Conservation (phyloP, 2,797 vertebrate genomes). For the Rachycentron canadum region DNA sequence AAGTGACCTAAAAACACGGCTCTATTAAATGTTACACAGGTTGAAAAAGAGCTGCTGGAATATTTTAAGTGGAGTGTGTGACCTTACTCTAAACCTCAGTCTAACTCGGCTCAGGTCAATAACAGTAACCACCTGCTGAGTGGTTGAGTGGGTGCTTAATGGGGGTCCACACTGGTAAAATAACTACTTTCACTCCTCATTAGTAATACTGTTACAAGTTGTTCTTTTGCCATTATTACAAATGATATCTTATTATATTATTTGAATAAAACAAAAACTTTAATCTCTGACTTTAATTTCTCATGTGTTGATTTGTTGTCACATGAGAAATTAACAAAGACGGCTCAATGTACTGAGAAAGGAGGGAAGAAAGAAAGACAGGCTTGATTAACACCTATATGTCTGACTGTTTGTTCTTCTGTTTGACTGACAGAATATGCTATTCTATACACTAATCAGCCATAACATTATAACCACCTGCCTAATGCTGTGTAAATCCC, state of each 20-base stretch:
- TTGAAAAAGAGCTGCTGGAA: slow-evolving; percentile 21
- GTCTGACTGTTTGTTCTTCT: too few species aligned
- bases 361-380: too few species aligned
- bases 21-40: background rate
- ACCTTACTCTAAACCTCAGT: slow-evolving; percentile 17
- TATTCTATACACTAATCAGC: too few species aligned
- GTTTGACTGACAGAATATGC: too few species aligned
- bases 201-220: slow-evolving; percentile 13
- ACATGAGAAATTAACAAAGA: too few species aligned
- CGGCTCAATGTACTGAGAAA: too few species aligned
- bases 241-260: background rate
- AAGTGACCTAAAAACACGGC: background rate
- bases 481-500: too few species aligned
- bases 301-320: too few species aligned
- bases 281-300: too few species aligned
- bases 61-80: slow-evolving; percentile 3
- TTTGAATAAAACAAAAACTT: too few species aligned
- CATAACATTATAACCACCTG: too few species aligned
- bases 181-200: slow-evolving; percentile 16
- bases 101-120: slow-evolving; percentile 6
- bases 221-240: slow-evolving; percentile 17
- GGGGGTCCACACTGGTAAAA: slow-evolving; percentile 20
- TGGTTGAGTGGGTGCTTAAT: slow-evolving; percentile 6
- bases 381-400: too few species aligned
- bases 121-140: slow-evolving; percentile 22